A percentile compares a stretch with the other conserved stretches of the same genome.
phyloP scores from a whole-genome alignment of 2,888 invertebrate species.

The Hydropsyche betteni region DNA sequence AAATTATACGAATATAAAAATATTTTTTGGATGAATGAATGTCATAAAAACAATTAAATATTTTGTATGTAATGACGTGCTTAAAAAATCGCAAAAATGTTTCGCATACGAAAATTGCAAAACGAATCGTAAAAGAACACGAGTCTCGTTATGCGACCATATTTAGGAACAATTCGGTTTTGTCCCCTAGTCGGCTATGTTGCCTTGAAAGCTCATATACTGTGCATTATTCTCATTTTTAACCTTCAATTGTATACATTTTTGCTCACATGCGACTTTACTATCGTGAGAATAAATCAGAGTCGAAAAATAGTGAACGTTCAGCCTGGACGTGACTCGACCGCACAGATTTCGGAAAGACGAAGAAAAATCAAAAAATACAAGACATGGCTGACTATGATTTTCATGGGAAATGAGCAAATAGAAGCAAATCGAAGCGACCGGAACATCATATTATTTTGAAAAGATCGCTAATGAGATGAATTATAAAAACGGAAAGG shows the following conservation, averaged over 20 bases:
- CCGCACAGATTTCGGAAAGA: not conserved
- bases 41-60: not conserved
- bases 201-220: slow-evolving; percentile 21
- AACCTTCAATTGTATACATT: slow-evolving; percentile 25
- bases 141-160: slow-evolving; percentile 10
- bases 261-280: slow-evolving; percentile 1
- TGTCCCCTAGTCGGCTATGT: slow-evolving; percentile 12
- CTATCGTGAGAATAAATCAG: slow-evolving; percentile 12
- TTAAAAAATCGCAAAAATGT: not conserved
- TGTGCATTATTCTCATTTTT: slow-evolving; percentile 20
- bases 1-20: slow-evolving; percentile 6
- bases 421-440: not conserved
- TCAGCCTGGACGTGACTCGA: not conserved
- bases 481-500: too few species aligned
- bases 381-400: not conserved
- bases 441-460: too few species aligned
- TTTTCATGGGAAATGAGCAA: slow-evolving; percentile 13
- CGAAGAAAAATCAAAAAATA: not conserved
- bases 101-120: not conserved
- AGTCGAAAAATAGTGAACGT: slow-evolving; percentile 1
- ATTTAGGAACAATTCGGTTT: slow-evolving; percentile 17
- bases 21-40: not conserved
- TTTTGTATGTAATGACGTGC: not conserved
- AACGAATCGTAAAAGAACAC: not conserved
- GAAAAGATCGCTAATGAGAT: too few species aligned